Evolutionary conservation across 2,888 invertebrate genomes (phyloP).

Genomic region (Drosophila formosana): DNA sequence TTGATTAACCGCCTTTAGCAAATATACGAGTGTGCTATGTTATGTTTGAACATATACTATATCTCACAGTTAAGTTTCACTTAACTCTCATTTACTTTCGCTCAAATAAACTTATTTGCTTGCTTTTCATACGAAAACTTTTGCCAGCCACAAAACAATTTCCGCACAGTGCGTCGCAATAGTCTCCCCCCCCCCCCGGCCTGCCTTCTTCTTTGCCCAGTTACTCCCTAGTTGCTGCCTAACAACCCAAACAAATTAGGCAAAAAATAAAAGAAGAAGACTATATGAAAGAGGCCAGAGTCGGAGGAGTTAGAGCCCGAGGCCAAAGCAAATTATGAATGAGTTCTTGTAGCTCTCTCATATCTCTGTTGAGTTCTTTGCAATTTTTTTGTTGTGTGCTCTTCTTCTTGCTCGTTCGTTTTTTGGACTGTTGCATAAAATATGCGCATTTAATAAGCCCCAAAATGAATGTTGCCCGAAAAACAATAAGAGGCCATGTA

Average conservation of each 20-base stretch:
- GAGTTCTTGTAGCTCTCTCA: constrained; percentile 48
- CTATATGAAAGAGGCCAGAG: constrained; percentile 24
- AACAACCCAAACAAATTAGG: constrained; percentile 73
- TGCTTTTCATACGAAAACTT: constrained; percentile 71
- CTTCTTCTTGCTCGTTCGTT: constrained; percentile 4
- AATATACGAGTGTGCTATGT: constrained; percentile 2
- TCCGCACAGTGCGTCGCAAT: constrained; percentile 47
- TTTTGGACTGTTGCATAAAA: constrained; percentile 66
- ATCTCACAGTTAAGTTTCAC: constrained; percentile 57
- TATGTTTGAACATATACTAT: constrained; percentile 16
- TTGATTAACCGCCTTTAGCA: constrained; percentile 58
- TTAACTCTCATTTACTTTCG: constrained; percentile 72
- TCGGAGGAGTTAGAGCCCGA: constrained; percentile 25
- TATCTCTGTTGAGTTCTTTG: constrained; percentile 22
- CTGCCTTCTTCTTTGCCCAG: neutral
- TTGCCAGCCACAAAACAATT: constrained; percentile 74
- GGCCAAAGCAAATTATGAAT: constrained; percentile 60
- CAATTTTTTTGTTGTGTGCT: neutral
- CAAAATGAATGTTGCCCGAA: constrained; percentile 53
- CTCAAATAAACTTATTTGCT: constrained; percentile 63
- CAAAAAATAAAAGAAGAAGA: constrained; percentile 38
- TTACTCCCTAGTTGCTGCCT: constrained; percentile 36
- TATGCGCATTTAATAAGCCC: constrained; percentile 77
- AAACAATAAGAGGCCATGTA: constrained; percentile 48
- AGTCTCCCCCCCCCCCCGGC: neutral